Percentiles rank a stretch among this genome's conserved stretches.
Conservation (phyloP, 2,888 invertebrate genomes). For the Aleiodes testaceus region DNA sequence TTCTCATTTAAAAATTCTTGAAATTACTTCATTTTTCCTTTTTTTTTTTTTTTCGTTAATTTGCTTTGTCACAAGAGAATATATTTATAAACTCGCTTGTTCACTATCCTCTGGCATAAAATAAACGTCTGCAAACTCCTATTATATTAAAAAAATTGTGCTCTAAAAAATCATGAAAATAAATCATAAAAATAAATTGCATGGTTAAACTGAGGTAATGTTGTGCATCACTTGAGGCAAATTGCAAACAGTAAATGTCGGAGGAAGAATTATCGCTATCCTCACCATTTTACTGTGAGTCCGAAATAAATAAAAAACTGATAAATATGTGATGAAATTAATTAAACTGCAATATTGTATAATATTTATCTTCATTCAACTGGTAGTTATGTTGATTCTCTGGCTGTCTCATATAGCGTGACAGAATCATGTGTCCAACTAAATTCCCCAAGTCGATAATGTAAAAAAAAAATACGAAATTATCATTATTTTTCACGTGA, state of each 20-base stretch:
- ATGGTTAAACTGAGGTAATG: constrained; percentile 40
- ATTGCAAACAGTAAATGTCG: constrained; percentile 13
- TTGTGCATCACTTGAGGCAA: constrained; percentile 36
- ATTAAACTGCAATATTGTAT: neutral
- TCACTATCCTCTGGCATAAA: constrained; percentile 30
- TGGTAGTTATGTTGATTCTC: constrained; percentile 10
- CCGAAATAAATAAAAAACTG: neutral
- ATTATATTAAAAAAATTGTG: constrained; percentile 19
- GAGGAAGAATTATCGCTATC: neutral
- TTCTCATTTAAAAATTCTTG: neutral
- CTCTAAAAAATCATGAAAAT: neutral
- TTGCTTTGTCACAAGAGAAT: neutral
- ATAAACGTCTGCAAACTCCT: neutral
- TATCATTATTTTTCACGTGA: neutral
- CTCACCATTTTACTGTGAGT: constrained; percentile 1
- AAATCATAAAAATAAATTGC: constrained; percentile 41
- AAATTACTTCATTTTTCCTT: constrained; percentile 13
- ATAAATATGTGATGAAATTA: neutral
- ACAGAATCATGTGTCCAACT: constrained; percentile 21
- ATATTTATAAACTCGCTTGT: constrained; percentile 8
- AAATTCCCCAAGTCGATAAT: neutral
- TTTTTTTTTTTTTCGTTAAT: neutral
- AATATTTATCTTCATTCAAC: neutral
- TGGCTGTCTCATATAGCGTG: constrained; percentile 33
- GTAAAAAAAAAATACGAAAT: neutral